Evolutionary conservation across 2,888 invertebrate species (phyloP).

Genomic region (Teinopalpus imperialis): DNA sequence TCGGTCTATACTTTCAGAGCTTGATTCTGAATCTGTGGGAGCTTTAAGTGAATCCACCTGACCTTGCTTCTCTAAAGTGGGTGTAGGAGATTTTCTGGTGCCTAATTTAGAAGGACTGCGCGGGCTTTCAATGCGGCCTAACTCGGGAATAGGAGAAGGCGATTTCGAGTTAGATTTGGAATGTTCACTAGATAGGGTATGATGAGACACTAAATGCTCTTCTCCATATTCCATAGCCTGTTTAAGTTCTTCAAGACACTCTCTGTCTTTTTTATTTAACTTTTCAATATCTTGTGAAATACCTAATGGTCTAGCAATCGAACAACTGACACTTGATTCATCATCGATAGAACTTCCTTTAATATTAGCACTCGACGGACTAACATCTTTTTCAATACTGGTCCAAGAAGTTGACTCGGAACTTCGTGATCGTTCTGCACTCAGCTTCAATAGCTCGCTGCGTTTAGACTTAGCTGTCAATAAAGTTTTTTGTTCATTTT

Average conservation of each 20-base stretch:
- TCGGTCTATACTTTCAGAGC: constrained; percentile 78
- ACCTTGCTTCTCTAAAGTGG: constrained; percentile 84
- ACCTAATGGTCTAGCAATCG: constrained; percentile 89
- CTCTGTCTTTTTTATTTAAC: constrained; percentile 84
- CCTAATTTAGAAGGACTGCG: constrained; percentile 71
- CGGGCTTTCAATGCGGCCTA: constrained; percentile 66
- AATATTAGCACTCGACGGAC: constrained; percentile 82
- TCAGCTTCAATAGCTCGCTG: constrained; percentile 83
- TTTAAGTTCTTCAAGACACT: constrained; percentile 83
- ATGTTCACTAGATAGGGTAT: constrained; percentile 70
- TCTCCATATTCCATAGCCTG: constrained; percentile 81
- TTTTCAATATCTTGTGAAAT: constrained; percentile 88
- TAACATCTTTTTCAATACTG: constrained; percentile 87
- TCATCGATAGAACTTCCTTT: constrained; percentile 87
- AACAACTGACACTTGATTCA: constrained; percentile 89
- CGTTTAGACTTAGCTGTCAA: constrained; percentile 75
- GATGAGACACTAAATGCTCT: constrained; percentile 69
- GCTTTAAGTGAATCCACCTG: constrained; percentile 76
- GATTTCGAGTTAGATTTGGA: constrained; percentile 74
- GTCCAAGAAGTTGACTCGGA: constrained; percentile 92
- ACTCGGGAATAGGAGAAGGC: constrained; percentile 63
- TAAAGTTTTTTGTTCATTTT: constrained; percentile 58
- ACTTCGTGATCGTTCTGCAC: constrained; percentile 88
- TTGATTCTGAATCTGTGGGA: constrained; percentile 83
- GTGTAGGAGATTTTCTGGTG: constrained; percentile 76